These are phyloP conservation scores for Enteromius paludinosus DNA, from an alignment of 2,797 vertebrate genomes.

Conservation along the genomic window DNA sequence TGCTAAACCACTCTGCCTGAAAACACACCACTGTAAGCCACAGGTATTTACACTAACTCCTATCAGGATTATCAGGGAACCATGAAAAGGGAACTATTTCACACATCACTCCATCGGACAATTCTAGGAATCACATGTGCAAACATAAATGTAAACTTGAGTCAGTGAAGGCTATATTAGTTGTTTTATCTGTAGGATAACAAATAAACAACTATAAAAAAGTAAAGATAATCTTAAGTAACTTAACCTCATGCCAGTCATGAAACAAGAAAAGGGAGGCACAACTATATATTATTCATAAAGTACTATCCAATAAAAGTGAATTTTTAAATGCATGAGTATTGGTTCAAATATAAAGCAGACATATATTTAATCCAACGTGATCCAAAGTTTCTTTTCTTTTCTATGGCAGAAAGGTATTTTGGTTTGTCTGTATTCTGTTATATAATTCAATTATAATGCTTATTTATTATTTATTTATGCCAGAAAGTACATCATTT, in stretches of 20 bases:
- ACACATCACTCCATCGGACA: neutral
- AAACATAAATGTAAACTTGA: neutral
- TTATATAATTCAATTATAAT: neutral
- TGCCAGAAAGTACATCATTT: neutral
- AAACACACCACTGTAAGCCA: slow-evolving; percentile 8
- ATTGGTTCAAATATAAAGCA: neutral
- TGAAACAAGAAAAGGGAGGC: neutral
- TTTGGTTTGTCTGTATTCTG: neutral
- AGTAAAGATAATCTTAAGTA: neutral
- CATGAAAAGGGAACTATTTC: slow-evolving; percentile 20
- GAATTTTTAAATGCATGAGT: too few relatives aligned
- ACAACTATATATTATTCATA: neutral
- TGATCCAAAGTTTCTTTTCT: neutral
- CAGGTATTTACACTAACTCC: neutral
- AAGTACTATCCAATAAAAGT: neutral
- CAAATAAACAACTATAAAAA: neutral
- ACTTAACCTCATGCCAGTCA: neutral
- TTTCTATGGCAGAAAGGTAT: neutral
- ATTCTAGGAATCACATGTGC: neutral
- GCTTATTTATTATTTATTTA: neutral
- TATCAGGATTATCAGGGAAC: neutral
- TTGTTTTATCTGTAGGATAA: neutral
- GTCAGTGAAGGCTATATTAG: neutral
- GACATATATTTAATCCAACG: neutral
- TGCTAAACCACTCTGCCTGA: neutral